Conservation (phyloP, 2,888 invertebrate species). For the Hesperia comma region DNA sequence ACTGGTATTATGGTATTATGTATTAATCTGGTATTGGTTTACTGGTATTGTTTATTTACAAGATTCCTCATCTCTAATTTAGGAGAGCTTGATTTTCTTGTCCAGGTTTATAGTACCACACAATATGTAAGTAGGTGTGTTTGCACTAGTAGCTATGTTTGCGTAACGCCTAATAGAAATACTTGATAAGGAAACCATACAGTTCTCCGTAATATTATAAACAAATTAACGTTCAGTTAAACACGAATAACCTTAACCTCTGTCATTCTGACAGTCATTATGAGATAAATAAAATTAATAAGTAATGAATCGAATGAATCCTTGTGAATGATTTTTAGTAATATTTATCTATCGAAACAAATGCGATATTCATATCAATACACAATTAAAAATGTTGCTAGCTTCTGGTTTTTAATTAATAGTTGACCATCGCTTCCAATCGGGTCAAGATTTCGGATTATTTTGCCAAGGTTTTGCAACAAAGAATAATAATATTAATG, state of each 20-base stretch:
- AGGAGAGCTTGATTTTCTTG: no score
- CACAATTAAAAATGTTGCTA: slow-evolving; percentile 7
- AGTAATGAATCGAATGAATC: not conserved
- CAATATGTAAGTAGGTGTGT: no score
- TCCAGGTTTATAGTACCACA: no score
- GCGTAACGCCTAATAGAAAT: no score
- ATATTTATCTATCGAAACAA: slow-evolving; percentile 3
- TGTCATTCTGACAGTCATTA: not conserved
- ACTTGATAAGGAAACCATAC: no score
- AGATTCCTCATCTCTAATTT: no score
- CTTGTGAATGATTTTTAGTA: slow-evolving; percentile 8
- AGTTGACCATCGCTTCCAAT: slow-evolving; percentile 6
- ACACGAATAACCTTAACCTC: not conserved
- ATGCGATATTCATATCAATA: not conserved
- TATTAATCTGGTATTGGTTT: no score
- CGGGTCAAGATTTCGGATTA: slow-evolving; percentile 14
- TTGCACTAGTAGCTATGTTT: no score
- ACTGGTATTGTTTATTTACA: no score
- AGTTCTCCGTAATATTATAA: not conserved
- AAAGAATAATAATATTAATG: not conserved
- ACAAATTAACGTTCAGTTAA: not conserved
- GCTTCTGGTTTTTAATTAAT: slow-evolving; percentile 16
- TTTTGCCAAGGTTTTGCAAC: slow-evolving; percentile 5
- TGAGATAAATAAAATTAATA: slow-evolving; percentile 1
- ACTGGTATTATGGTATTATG: no score